Evolutionary conservation across 2,113 vertebrate genomes (phyloP), one percentile per base, ranked within the genome.

Genomic region (Nycticebus coucang): DNA sequence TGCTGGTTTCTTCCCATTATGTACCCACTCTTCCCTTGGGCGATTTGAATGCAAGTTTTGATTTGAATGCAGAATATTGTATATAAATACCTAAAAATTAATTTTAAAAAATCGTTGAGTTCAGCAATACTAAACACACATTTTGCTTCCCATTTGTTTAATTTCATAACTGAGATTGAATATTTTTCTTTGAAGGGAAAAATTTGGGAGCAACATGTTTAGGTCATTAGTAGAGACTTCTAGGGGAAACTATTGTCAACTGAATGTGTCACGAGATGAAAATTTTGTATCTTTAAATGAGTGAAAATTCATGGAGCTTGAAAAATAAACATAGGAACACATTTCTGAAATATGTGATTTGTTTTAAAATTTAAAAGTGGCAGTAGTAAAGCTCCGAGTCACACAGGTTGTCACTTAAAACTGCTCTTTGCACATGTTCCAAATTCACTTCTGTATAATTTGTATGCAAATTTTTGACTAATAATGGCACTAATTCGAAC

Each of bases 351-450:
- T 41, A 59, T 33, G 5, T 26, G 60, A 84, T 7, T 22, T 69
- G 60, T 90, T 93, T 96, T 89, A 87, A 92, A 93, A 59, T 50
- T 91, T 59, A 93, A 85, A 97, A 95, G 78, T 94, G 50, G 14
- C 55, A 95, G 17, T 8, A 71, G 37, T 84, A 21, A 95, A 88
- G 37, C 6, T 86, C 12, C 82, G 22, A 19, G 22, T 77, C 66
- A 78, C 30, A 66, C 41, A 91, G 5, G 19, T 2, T 22, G 35
- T 96, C 37, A 30, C 1, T 62, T 92, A 19, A 57, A 17, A 57
- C 30, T 45, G 14, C 28, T 74, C 26, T 78, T 86, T 18, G 0
- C 8, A 35, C 74, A 22, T 8, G 0, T 50, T 71, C 72, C 53
- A 24, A 77, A 45, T 37, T 57, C 57, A n/a, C 24, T 50, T 50